These are phyloP conservation scores for Margarornis squamiger DNA, from an alignment of 2,797 vertebrate genomes.

Conservation along the genomic window DNA sequence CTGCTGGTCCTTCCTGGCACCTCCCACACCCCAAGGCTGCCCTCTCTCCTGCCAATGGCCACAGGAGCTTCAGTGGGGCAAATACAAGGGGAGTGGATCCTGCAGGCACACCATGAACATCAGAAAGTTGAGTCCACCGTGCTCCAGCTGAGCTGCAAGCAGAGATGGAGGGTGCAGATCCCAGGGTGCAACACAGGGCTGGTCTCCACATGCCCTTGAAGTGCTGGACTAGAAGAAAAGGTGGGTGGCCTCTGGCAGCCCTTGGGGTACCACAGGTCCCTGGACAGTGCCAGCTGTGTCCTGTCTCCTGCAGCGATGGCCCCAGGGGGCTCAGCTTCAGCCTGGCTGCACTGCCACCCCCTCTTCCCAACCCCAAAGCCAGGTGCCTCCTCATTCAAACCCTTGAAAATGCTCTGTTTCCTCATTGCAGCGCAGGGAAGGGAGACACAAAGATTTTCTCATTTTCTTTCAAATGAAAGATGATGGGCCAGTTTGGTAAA, in stretches of 20 bases:
- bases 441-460: neutral
- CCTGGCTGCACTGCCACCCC: neutral
- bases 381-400: fast-evolving
- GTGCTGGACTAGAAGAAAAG: neutral
- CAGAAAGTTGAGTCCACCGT: fast-evolving
- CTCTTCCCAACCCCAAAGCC: neutral
- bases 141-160: neutral
- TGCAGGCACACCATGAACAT: fast-evolving
- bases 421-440: fast-evolving
- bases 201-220: no score
- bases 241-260: neutral
- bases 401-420: neutral
- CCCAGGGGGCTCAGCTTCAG: neutral
- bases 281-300: fast-evolving
- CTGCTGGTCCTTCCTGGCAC: fast-evolving
- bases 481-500: neutral
- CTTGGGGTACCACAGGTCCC: neutral
- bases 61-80: fast-evolving
- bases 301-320: fast-evolving
- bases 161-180: neutral
- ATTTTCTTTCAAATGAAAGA: neutral
- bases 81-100: fast-evolving
- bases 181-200: neutral
- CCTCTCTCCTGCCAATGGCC: fast-evolving
- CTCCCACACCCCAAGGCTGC: neutral